These are phyloP conservation scores for Drosophila algonquin DNA, from an alignment of 2,888 invertebrate genomes.

Conservation along the genomic window DNA sequence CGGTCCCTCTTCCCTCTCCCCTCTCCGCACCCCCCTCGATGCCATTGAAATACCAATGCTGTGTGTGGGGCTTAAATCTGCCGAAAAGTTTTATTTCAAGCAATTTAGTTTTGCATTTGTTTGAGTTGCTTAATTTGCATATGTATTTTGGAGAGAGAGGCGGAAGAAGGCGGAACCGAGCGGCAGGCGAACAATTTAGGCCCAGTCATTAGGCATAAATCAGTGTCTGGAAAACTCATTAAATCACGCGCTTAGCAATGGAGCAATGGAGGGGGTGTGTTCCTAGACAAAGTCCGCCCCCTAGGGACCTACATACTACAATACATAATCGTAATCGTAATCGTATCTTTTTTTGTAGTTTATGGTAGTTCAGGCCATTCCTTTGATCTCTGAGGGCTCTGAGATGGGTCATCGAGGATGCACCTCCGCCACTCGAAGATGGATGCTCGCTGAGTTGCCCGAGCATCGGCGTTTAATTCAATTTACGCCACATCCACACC, in stretches of 20 bases:
- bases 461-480: conserved; percentile 59
- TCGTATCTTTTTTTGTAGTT: conserved; percentile 24
- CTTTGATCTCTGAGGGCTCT: conserved; percentile 30
- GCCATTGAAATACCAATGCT: conserved; percentile 1
- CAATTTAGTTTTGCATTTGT: conserved; percentile 77
- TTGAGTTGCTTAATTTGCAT: conserved; percentile 53
- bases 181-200: conserved; percentile 44
- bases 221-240: conserved; percentile 65
- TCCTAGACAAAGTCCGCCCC: conserved; percentile 29
- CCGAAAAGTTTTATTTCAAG: conserved; percentile 71
- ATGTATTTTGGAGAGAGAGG: conserved; percentile 18
- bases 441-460: conserved; percentile 6
- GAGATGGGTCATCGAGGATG: conserved; percentile 1
- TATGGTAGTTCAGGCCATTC: conserved; percentile 15
- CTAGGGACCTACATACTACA: conserved; percentile 14
- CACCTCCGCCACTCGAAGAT: not conserved
- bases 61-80: conserved; percentile 62
- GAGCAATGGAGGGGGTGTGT: conserved; percentile 41
- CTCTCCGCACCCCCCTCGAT: not conserved
- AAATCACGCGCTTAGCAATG: conserved; percentile 59
- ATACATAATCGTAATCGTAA: conserved; percentile 8
- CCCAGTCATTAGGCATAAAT: conserved; percentile 72
- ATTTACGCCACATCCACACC: conserved; percentile 60
- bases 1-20: not conserved
- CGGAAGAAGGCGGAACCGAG: conserved; percentile 20